These are phyloP conservation scores for Euproctis similis DNA, from an alignment of 2,888 invertebrate species.

Conservation along the genomic window DNA sequence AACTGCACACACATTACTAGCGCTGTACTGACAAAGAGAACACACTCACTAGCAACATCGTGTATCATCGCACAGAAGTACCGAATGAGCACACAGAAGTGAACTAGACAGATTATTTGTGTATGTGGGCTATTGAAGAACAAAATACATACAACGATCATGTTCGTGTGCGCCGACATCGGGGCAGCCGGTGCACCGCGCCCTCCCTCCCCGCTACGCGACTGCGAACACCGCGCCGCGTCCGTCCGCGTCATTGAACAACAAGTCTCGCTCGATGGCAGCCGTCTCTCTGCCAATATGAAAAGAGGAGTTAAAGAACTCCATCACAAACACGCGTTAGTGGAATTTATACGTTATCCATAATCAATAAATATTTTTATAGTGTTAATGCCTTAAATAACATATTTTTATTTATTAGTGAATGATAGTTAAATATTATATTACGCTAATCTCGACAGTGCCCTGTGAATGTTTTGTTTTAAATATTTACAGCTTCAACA, in stretches of 20 bases:
- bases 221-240: constrained; percentile 65
- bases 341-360: constrained; percentile 68
- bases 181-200: constrained; percentile 72
- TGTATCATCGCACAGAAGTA: constrained; percentile 42
- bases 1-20: constrained; percentile 43
- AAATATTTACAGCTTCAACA: constrained; percentile 50
- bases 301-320: constrained; percentile 66
- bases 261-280: constrained; percentile 74
- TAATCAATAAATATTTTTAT: constrained; percentile 69
- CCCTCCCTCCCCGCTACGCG: constrained; percentile 67
- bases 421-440: constrained; percentile 69
- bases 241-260: constrained; percentile 73
- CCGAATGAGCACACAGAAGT: constrained; percentile 60
- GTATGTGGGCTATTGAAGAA: constrained; percentile 46
- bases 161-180: constrained; percentile 63
- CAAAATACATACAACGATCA: constrained; percentile 37
- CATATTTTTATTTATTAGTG: constrained; percentile 72
- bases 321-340: constrained; percentile 68
- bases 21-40: constrained; percentile 34
- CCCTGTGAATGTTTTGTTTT: constrained; percentile 68
- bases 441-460: constrained; percentile 62
- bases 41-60: constrained; percentile 39
- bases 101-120: constrained; percentile 60
- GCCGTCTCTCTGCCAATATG: constrained; percentile 73
- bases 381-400: constrained; percentile 64